Conservation (phyloP, 2,888 invertebrate genomes). For the Heliothis peltigera region DNA sequence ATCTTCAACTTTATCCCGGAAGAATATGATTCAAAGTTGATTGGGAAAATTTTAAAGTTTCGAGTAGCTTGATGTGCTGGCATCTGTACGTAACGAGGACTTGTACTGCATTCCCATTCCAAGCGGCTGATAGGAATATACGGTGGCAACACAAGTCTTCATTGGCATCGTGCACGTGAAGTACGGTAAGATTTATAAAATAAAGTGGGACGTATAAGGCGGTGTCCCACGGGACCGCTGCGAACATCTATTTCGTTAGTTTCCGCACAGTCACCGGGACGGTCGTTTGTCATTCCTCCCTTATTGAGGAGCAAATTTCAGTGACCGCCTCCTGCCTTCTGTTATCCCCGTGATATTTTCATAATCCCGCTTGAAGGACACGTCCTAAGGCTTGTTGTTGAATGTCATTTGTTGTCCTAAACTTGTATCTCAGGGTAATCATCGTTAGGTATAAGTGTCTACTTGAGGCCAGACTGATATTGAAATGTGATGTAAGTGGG, state of each 20-base stretch:
- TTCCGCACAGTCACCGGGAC: constrained; percentile 77
- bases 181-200: constrained; percentile 60
- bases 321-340: constrained; percentile 74
- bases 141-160: constrained; percentile 40
- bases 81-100: constrained; percentile 3
- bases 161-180: constrained; percentile 55
- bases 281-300: constrained; percentile 80
- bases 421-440: constrained; percentile 57
- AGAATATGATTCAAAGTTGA: too few relatives aligned
- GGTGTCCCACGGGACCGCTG: constrained; percentile 62
- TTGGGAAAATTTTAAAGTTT: too few relatives aligned
- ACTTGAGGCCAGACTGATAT: constrained; percentile 28
- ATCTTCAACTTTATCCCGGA: too few relatives aligned
- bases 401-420: constrained; percentile 58
- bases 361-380: constrained; percentile 75
- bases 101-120: constrained; percentile 32
- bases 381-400: constrained; percentile 51
- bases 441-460: constrained; percentile 50
- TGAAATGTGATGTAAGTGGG: constrained; percentile 16
- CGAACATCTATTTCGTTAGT: constrained; percentile 75
- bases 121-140: constrained; percentile 37
- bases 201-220: constrained; percentile 55
- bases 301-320: constrained; percentile 79
- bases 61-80: too few relatives aligned
- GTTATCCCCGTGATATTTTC: constrained; percentile 79